These are phyloP conservation scores for Caenorhabditis brenneri DNA, from an alignment of 1,140 invertebrate genomes.

Conservation along the genomic window DNA sequence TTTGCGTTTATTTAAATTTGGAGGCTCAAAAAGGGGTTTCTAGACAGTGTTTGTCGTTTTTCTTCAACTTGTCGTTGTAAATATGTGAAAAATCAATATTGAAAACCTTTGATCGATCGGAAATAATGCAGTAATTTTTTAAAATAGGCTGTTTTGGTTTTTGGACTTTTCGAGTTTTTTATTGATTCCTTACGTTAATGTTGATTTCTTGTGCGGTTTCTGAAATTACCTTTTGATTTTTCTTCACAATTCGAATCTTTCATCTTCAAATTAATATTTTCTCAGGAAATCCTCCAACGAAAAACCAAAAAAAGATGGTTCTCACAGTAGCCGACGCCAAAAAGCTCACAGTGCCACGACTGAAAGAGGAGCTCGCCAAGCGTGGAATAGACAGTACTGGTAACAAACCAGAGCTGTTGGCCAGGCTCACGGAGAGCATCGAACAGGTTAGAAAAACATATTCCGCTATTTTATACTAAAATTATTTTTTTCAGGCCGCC, in stretches of 20 bases:
- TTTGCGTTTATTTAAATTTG: not conserved
- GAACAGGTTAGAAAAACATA: not conserved
- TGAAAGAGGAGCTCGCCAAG: not conserved
- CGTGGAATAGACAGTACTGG: not conserved
- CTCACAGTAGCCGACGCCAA: not conserved
- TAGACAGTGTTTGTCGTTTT: not conserved
- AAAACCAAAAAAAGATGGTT: not conserved
- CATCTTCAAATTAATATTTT: not conserved
- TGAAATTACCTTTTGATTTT: not conserved
- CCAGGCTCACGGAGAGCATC: constrained; percentile 8
- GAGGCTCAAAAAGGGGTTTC: too few species aligned
- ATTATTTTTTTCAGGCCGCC: not conserved
- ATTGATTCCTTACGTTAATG: not conserved
- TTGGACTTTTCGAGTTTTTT: not conserved
- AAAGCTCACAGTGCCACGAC: not conserved
- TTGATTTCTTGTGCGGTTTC: not conserved
- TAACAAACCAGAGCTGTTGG: not conserved
- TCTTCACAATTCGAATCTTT: too few species aligned
- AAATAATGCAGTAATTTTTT: too few species aligned
- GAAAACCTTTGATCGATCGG: not conserved
- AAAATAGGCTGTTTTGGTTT: not conserved
- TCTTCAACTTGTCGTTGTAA: not conserved
- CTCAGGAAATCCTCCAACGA: not conserved
- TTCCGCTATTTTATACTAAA: not conserved
- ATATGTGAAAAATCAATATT: not conserved